Conservation (phyloP, 2,888 invertebrate genomes). For the Drosophila pseudotakahashii region DNA sequence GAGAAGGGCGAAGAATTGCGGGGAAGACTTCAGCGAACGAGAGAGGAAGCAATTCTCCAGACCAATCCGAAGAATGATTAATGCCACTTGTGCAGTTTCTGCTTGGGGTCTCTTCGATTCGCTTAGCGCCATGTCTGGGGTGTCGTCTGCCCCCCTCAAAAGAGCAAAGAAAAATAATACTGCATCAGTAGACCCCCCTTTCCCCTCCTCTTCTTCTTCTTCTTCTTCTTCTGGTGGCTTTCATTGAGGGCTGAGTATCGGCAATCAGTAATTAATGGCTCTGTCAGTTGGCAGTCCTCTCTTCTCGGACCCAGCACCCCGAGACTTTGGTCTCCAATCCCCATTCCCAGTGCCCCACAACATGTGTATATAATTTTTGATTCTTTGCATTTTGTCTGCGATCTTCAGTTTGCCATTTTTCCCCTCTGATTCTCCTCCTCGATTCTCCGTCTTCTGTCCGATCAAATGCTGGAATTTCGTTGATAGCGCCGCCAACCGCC, state of each 20-base stretch:
- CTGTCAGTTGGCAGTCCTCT: constrained; percentile 54
- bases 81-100: constrained; percentile 36
- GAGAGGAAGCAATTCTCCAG: constrained; percentile 1
- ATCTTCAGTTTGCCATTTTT: constrained; percentile 44
- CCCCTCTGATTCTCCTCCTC: not conserved
- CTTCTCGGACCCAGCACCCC: not conserved
- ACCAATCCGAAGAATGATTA: constrained; percentile 43
- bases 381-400: constrained; percentile 75
- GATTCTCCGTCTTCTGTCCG: constrained; percentile 34
- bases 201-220: constrained; percentile 1
- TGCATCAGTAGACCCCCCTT: too few species aligned
- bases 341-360: constrained; percentile 27
- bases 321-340: not conserved
- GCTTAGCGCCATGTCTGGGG: constrained; percentile 70
- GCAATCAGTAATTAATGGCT: constrained; percentile 78
- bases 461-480: constrained; percentile 77
- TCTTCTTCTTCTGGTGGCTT: constrained; percentile 40
- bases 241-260: constrained; percentile 70
- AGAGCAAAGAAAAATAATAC: not conserved
- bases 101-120: constrained; percentile 30
- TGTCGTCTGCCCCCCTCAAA: constrained; percentile 33
- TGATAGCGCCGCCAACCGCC: constrained; percentile 73
- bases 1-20: not conserved
- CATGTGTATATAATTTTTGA: constrained; percentile 62
- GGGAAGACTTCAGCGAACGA: not conserved